Evolutionary conservation across 2,888 invertebrate genomes (phyloP), one percentile per base, ranked within the genome.

Genomic region (Scrobipalpa atriplicella): DNA sequence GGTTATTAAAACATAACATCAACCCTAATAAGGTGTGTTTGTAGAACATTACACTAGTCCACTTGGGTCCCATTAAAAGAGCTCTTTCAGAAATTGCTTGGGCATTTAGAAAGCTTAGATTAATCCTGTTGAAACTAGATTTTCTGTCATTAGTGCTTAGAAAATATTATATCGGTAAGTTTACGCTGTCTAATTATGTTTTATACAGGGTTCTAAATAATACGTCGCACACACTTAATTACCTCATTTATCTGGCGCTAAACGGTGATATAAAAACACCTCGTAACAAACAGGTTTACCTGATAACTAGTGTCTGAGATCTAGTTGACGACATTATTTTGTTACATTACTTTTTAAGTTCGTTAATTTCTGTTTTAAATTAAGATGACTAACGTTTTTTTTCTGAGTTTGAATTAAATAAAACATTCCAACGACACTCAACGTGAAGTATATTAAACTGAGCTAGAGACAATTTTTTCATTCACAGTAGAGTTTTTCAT

Each of bases 191-290:
- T 21, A 21, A 56, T 56, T 56, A 56, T 29, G 11, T 2, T 13
- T 21, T 9, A 21, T 5, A 18, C 2, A 52, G 16, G 16, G 47
- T n/a, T 16, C 29, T 9, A 52, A 29, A 38, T 63, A 29, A 51
- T 63, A 60, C 39, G 18, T 19, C 54, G 29, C 10, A 16, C n/a
- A 1, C n/a, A 16, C 62, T 13, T 61, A 62, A 66, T 41, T 62
- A 66, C 13, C 41, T 61, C 66, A 62, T 62, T 66, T 54, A 54
- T 62, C 21, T 62, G 62, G 39, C 62, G 66, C 52, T 62, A 66
- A 66, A 66, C 51, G 62, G 16, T 39, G 39, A n/a, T 36, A 56
- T 62, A 63, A 62, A 65, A 66, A 66, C 66, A 66, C 66, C 21
- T 66, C n/a, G 29, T n/a, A 54, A 54, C 29, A 29, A 66, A 21